These are phyloP conservation scores for Desmodus rotundus DNA, from an alignment of 2,113 vertebrate species.

Conservation along the genomic window DNA sequence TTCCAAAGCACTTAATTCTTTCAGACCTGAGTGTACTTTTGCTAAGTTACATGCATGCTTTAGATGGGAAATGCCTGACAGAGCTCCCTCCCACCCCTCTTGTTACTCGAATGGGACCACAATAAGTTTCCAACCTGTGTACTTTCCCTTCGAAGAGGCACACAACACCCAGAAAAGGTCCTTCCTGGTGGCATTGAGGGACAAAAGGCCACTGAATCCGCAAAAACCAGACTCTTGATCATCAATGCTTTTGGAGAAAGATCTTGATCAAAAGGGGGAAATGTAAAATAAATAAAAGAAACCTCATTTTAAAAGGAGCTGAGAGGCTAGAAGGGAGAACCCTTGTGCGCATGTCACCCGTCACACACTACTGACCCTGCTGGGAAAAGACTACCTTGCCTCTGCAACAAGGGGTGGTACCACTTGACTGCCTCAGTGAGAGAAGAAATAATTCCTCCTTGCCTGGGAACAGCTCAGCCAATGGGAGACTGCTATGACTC, in stretches of 20 bases:
- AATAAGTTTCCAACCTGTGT: neutral
- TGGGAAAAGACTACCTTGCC: neutral
- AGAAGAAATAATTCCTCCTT: too few relatives aligned
- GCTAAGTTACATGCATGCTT: neutral
- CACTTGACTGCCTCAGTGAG: neutral
- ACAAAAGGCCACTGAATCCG: neutral
- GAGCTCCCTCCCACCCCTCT: neutral
- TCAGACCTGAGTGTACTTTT: neutral
- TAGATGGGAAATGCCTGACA: neutral
- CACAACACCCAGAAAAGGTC: neutral
- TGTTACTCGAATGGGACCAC: neutral
- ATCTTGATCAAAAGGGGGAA: neutral
- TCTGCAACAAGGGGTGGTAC: neutral
- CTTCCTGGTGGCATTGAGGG: neutral
- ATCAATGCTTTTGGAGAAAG: neutral
- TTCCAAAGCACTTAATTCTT: neutral
- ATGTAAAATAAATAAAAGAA: neutral
- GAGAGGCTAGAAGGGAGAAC: neutral
- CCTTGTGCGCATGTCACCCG: neutral
- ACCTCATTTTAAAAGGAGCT: neutral
- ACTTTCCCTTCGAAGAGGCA: neutral
- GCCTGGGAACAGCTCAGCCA: neutral
- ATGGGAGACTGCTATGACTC: neutral
- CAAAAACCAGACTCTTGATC: neutral
- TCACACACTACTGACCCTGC: neutral